Conservation (phyloP, 2,797 vertebrate genomes). For the Pseudocheirus occidentalis region DNA sequence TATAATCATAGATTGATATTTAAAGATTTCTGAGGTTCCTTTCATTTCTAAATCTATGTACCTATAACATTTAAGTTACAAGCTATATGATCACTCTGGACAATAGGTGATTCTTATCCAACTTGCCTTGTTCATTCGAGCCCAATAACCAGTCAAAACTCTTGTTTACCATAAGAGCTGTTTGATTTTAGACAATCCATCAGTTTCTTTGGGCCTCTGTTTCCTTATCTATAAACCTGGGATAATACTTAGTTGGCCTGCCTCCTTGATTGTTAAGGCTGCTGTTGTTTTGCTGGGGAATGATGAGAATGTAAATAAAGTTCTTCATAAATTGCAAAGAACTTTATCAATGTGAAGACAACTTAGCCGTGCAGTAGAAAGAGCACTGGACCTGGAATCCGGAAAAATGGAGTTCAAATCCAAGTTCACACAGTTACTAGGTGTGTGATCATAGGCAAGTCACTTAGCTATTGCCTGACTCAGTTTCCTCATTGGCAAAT, state of each 20-base stretch:
- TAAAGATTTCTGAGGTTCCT: background rate
- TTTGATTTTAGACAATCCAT: background rate
- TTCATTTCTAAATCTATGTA: background rate
- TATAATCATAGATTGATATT: background rate
- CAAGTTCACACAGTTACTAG: background rate
- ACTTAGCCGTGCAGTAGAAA: background rate
- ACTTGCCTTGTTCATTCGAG: background rate
- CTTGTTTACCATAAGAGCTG: background rate
- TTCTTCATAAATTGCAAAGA: background rate
- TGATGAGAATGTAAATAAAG: background rate
- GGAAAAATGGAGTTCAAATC: background rate
- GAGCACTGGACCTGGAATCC: background rate
- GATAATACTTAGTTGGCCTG: background rate
- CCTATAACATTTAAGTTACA: background rate
- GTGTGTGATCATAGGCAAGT: background rate
- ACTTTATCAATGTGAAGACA: background rate
- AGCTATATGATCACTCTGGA: background rate
- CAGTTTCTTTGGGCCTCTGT: background rate
- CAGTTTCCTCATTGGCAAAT: background rate
- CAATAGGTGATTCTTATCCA: background rate
- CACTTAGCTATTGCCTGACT: background rate
- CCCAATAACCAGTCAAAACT: background rate
- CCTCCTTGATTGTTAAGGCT: background rate
- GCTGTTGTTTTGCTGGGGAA: background rate
- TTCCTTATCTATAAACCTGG: background rate